These are phyloP conservation scores for Spodoptera exigua DNA, from an alignment of 2,888 invertebrate genomes.

Conservation along the genomic window DNA sequence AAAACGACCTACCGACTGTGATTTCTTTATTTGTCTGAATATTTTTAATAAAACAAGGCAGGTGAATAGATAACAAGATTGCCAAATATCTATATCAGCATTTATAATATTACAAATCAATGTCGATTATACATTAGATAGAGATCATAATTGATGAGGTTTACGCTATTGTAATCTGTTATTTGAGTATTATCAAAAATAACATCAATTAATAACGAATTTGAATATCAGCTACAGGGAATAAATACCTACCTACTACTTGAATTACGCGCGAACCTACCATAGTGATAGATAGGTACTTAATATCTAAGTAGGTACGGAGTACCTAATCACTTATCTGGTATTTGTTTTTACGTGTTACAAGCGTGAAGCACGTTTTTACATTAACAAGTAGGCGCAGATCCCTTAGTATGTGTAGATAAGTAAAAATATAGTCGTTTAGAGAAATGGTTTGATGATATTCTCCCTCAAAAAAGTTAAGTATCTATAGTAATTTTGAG, in stretches of 20 bases:
- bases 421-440: no score
- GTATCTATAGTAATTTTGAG: no score
- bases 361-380: no score
- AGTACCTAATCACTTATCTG: no score
- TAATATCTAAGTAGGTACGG: no score
- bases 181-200: constrained; percentile 30
- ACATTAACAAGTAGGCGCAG: no score
- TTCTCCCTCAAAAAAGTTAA: no score
- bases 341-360: no score
- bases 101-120: constrained; percentile 69
- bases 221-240: constrained; percentile 13
- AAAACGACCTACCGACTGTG: constrained; percentile 51
- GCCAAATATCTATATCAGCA: constrained; percentile 56
- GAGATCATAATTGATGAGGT: constrained; percentile 72
- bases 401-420: no score
- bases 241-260: constrained; percentile 6
- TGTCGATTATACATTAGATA: constrained; percentile 64
- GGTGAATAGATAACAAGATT: constrained; percentile 63
- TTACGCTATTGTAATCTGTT: constrained; percentile 58
- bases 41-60: constrained; percentile 64
- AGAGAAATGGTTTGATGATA: no score
- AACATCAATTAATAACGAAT: constrained; percentile 31
- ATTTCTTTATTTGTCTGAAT: constrained; percentile 39
- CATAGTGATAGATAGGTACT: no score
- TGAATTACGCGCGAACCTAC: no score